A percentile compares a stretch with the other conserved stretches of the same genome.
Conservation (phyloP, 2,888 invertebrate species). For the Galeopsomyia nigrocyanea region DNA sequence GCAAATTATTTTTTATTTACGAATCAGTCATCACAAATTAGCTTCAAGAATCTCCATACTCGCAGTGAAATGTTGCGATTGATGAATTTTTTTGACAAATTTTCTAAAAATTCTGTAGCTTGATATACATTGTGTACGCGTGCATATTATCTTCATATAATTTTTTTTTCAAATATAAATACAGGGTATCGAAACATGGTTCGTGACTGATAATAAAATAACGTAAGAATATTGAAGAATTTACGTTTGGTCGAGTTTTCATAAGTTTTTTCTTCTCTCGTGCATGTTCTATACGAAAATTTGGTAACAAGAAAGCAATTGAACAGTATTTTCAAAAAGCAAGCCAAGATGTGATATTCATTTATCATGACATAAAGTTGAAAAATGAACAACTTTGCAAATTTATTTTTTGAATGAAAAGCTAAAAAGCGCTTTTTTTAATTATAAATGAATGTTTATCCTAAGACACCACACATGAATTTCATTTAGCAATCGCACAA, state of each 20-base stretch:
- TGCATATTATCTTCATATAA: too few species aligned
- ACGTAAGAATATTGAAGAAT: not conserved
- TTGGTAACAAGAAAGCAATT: constrained; percentile 30
- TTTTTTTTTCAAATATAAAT: not conserved
- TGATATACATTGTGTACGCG: too few species aligned
- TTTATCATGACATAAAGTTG: constrained; percentile 34
- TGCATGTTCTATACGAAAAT: not conserved
- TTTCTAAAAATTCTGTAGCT: too few species aligned
- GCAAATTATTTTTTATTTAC: not conserved
- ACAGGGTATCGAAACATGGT: constrained; percentile 21
- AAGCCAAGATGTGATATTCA: constrained; percentile 40
- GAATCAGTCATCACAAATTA: too few species aligned
- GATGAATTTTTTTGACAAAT: too few species aligned
- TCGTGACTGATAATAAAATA: not conserved
- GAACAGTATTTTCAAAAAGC: constrained; percentile 42
- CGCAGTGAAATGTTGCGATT: too few species aligned
- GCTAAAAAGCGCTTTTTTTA: not conserved
- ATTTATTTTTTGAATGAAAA: constrained; percentile 32
- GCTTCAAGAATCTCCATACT: too few species aligned
- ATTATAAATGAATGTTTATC: too few species aligned
- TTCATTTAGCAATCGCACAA: too few species aligned
- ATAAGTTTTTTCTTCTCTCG: constrained; percentile 25
- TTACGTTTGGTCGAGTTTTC: constrained; percentile 7
- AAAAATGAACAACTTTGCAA: constrained; percentile 18
- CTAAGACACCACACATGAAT: too few species aligned